Conservation (phyloP, 1,140 invertebrate species). For the Drosophila kikkawai region DNA sequence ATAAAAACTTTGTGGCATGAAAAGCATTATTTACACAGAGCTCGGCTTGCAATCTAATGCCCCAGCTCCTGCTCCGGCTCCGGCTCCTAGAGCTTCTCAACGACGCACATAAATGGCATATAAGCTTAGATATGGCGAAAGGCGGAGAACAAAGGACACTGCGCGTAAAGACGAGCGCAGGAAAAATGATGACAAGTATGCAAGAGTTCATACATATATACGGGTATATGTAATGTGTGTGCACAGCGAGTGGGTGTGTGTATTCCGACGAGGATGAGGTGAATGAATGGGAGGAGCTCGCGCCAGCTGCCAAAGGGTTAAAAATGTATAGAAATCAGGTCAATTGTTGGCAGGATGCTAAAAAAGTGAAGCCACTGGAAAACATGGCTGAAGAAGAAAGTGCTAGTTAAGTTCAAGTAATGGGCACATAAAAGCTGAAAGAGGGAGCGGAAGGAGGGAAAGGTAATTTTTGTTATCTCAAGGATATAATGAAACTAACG, state of each 20-base stretch:
- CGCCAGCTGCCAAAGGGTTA: conserved; percentile 71
- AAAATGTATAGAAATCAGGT: conserved; percentile 74
- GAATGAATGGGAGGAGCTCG: conserved; percentile 34
- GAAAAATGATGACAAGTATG: conserved; percentile 64
- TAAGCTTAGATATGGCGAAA: conserved; percentile 63
- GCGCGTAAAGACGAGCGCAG: conserved; percentile 66
- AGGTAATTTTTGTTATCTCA: conserved; percentile 56
- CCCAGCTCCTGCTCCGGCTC: neutral
- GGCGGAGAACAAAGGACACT: conserved; percentile 74
- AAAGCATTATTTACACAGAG: conserved; percentile 71
- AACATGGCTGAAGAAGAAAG: conserved; percentile 45
- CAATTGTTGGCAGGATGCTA: conserved; percentile 74
- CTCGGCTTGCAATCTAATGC: conserved; percentile 20
- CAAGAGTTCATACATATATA: neutral
- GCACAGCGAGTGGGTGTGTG: conserved; percentile 22
- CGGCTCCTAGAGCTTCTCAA: neutral
- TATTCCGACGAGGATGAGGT: conserved; percentile 13
- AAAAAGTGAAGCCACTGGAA: conserved; percentile 59
- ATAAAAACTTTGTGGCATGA: conserved; percentile 76
- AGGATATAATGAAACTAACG: conserved; percentile 45
- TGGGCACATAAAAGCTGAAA: conserved; percentile 36
- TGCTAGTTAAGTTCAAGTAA: conserved; percentile 57
- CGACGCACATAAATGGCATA: conserved; percentile 63
- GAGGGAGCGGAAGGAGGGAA: neutral
- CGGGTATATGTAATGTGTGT: conserved; percentile 6